Evolutionary conservation across 2,888 invertebrate species (phyloP).

Genomic region (Fragum fragum): DNA sequence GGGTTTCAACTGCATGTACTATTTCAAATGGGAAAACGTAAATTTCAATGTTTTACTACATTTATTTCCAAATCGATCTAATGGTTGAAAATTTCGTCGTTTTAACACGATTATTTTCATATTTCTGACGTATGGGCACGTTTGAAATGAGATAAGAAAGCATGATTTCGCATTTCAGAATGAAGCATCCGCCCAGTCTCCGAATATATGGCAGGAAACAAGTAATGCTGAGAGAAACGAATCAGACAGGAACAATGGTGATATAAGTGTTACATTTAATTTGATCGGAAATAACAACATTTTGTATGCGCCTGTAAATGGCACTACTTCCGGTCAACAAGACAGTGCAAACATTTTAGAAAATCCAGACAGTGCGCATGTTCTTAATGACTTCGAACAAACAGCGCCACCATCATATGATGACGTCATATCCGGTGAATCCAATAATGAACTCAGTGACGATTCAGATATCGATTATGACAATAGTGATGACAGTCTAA

Average conservation of each 20-base stretch:
- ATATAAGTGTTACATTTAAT: conserved; percentile 1
- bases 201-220: background rate
- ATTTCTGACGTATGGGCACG: too few relatives aligned
- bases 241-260: background rate
- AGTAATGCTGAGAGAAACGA: background rate
- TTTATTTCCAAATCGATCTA: too few relatives aligned
- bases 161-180: too few relatives aligned
- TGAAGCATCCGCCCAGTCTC: too few relatives aligned
- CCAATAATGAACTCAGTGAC: conserved; percentile 3
- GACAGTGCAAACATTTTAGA: background rate
- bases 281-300: background rate
- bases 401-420: conserved; percentile 10
- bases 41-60: too few relatives aligned
- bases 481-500: background rate
- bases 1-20: too few relatives aligned
- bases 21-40: too few relatives aligned
- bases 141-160: too few relatives aligned
- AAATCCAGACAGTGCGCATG: background rate
- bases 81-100: too few relatives aligned
- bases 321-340: background rate
- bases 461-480: background rate
- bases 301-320: background rate
- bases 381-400: background rate
- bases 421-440: conserved; percentile 4
- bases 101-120: too few relatives aligned